These are phyloP conservation scores for Minunthozetes semirufus DNA, from an alignment of 2,888 invertebrate genomes.

Conservation along the genomic window DNA sequence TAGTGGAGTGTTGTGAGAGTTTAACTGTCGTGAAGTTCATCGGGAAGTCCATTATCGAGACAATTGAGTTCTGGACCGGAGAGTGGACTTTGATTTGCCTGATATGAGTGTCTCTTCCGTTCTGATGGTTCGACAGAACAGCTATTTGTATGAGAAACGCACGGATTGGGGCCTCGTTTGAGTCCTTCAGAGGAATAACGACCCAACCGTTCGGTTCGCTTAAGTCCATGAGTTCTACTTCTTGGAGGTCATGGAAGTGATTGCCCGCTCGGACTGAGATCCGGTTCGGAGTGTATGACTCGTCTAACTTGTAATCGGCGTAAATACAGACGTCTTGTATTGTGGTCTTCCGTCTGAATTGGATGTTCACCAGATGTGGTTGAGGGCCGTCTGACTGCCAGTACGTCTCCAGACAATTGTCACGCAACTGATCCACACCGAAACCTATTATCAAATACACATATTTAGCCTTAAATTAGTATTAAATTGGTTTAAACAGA, in stretches of 20 bases:
- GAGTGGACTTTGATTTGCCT: conserved; percentile 93
- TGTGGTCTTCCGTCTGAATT: conserved; percentile 88
- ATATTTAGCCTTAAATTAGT: background rate
- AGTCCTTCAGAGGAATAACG: conserved; percentile 80
- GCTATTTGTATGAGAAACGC: conserved; percentile 96
- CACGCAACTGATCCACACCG: conserved; percentile 91
- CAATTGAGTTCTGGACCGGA: conserved; percentile 55
- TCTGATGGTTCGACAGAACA: conserved; percentile 95
- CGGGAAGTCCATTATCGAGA: conserved; percentile 48
- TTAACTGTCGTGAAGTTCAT: conserved; percentile 34
- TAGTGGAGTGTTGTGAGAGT: conserved; percentile 34
- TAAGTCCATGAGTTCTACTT: conserved; percentile 86
- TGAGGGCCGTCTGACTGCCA: conserved; percentile 99
- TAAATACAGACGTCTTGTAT: conserved; percentile 93
- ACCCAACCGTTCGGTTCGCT: conserved; percentile 97
- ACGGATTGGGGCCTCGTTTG: conserved; percentile 73
- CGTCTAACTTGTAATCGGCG: conserved; percentile 95
- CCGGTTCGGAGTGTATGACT: conserved; percentile 94
- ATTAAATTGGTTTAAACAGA: no score
- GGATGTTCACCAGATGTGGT: conserved; percentile 94
- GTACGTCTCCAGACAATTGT: conserved; percentile 92
- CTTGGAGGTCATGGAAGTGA: conserved; percentile 92
- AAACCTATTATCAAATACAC: conserved; percentile 61
- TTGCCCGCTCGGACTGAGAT: conserved; percentile 88
- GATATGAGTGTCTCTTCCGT: conserved; percentile 97